A percentile compares a stretch with the other conserved stretches of the same genome.
These are phyloP conservation scores for Malurus splendens DNA, from an alignment of 2,797 vertebrate species.

Conservation along the genomic window DNA sequence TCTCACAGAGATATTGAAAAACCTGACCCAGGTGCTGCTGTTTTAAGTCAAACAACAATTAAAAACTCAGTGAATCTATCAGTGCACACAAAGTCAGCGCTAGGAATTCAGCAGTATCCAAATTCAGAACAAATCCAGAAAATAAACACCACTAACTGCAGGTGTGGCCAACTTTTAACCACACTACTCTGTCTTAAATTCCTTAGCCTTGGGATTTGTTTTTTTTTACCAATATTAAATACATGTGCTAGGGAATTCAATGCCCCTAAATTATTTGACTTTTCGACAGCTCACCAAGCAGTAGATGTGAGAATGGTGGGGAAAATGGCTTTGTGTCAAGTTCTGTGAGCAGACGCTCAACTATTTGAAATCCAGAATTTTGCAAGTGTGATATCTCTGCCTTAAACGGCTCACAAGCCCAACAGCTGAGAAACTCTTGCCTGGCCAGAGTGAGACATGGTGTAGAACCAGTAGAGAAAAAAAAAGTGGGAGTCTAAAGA, in stretches of 20 bases:
- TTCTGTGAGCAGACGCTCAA: background rate
- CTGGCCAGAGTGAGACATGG: background rate
- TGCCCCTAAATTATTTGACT: background rate
- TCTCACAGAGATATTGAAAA: background rate
- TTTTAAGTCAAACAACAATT: background rate
- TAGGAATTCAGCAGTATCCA: background rate
- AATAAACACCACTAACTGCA: background rate
- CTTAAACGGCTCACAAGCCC: background rate
- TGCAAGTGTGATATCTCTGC: accelerated
- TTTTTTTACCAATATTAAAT: background rate
- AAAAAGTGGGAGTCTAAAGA: background rate
- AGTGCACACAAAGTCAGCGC: background rate
- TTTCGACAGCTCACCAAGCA: background rate
- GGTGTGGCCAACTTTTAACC: background rate
- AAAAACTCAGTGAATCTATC: background rate
- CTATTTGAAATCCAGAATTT: background rate
- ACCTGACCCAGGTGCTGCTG: accelerated
- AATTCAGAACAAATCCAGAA: background rate
- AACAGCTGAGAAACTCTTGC: background rate
- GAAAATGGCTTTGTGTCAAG: background rate
- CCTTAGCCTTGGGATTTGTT: background rate
- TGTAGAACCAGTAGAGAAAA: background rate
- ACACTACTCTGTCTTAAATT: background rate
- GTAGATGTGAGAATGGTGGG: accelerated
- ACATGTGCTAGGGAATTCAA: background rate